phyloP scores from a whole-genome alignment of 2,888 invertebrate species.

The Cosmia trapezina region DNA sequence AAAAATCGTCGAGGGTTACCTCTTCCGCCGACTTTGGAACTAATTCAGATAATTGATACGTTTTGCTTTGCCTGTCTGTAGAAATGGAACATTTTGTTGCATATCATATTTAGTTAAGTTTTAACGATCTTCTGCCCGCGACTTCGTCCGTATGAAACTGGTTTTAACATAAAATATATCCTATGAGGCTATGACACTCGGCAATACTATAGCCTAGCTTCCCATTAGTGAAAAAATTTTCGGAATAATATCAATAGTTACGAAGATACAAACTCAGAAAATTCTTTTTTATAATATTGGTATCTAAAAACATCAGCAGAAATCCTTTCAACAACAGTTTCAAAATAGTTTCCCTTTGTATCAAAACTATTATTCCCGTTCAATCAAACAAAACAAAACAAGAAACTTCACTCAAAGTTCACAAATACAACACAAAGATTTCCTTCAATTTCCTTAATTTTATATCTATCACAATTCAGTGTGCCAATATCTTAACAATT shows the following conservation, averaged over 20 bases:
- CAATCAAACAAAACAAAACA: conserved; percentile 24
- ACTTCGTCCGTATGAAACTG: neutral
- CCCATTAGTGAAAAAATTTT: neutral
- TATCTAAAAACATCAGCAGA: neutral
- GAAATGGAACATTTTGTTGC: neutral
- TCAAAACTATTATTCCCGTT: conserved; percentile 11
- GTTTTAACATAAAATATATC: neutral
- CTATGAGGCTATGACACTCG: no score
- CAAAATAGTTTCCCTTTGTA: conserved; percentile 1
- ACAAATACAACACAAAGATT: conserved; percentile 23
- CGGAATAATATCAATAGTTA: neutral
- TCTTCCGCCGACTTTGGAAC: no score
- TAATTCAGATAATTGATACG: conserved; percentile 34
- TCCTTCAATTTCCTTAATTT: conserved; percentile 44
- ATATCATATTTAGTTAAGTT: neutral
- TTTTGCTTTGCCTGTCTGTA: neutral
- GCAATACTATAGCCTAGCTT: neutral
- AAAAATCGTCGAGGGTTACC: conserved; percentile 28
- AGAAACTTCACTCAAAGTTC: conserved; percentile 22
- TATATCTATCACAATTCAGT: conserved; percentile 26
- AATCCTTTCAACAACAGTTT: neutral
- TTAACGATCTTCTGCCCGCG: neutral
- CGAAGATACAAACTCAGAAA: neutral
- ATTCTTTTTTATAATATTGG: neutral
- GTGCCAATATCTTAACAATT: conserved; percentile 50